Evolutionary conservation across 2,888 invertebrate species (phyloP), one percentile per base, ranked within the genome.

Genomic region (Cyaniris semiargus): DNA sequence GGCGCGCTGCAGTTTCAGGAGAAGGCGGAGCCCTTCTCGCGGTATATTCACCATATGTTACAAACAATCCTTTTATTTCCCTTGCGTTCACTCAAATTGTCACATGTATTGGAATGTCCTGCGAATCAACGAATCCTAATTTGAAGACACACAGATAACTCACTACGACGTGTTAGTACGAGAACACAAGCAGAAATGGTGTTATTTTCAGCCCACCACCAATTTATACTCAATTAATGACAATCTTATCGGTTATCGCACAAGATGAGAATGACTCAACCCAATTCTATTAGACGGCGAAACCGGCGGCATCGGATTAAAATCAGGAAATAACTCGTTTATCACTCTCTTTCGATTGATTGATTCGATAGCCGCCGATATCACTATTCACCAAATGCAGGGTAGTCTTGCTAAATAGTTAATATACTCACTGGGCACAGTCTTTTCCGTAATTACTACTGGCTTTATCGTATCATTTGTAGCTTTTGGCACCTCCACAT

Each of bases 61-160:
- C 85, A 85, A 87, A 80, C 85, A 84, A 82, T 84, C 85, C 86
- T 86, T 86, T 85, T 87, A 84, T 86, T 87, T 89, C 87, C 86
- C 90, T 89, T 89, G 86, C 88, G 85, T 86, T 83, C 85, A 89
- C 83, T 88, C 88, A 86, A 87, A 87, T 89, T 88, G 86, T 85
- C 86, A 86, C 87, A 85, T 87, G 90, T 89, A 86, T 91, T 90
- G 87, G 85, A 90, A 92, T 92, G 89, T 90, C 94, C 94, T 94
- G 94, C 85, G 94, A 94, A 93, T 92, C 89, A 93, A 89, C 92
- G 90, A 94, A 94, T 89, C 92, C 92, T 88, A 90, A 87, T 82
- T 91, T 94, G 93, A 92, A 93, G 94, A 94, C 93, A 93, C 94
- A 94, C 94, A 94, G 94, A 94, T 89, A 92, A 88, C 87, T 88